phyloP scores from a whole-genome alignment of 2,113 vertebrate species.

The Lophius piscatorius region DNA sequence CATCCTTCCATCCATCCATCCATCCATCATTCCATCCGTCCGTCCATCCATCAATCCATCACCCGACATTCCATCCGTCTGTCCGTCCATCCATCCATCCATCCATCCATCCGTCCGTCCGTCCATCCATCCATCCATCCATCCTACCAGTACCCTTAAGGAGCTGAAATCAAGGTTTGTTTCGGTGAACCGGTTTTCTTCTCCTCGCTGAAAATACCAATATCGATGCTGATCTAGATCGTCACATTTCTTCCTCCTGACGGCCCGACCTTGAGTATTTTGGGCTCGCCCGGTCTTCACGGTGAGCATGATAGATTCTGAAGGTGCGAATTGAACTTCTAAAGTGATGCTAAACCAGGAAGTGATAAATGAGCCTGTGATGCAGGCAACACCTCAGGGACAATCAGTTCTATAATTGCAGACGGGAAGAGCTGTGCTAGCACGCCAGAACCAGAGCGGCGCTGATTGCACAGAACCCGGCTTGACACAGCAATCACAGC shows the following conservation, averaged over 20 bases:
- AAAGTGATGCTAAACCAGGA: slow-evolving; percentile 29
- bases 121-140: no score
- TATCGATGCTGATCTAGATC: slow-evolving; percentile 8
- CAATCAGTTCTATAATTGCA: slow-evolving; percentile 51
- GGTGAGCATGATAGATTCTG: slow-evolving; percentile 41
- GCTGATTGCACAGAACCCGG: slow-evolving; percentile 56
- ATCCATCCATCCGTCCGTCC: no score
- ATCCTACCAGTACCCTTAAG: no score
- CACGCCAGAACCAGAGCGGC: slow-evolving; percentile 53
- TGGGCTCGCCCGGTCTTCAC: slow-evolving; percentile 3
- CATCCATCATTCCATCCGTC: no score
- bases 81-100: no score
- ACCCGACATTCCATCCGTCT: no score
- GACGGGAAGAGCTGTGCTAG: slow-evolving; percentile 35
- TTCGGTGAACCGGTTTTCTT: no score
- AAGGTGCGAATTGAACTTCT: slow-evolving; percentile 66
- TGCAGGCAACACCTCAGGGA: slow-evolving; percentile 51
- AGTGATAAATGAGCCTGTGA: slow-evolving; percentile 48
- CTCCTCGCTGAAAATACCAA: slow-evolving; percentile 5
- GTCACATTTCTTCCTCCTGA: slow-evolving; percentile 2
- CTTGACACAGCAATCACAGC: slow-evolving; percentile 56
- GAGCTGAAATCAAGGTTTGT: no score
- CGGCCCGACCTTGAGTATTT: slow-evolving; percentile 41
- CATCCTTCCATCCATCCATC: no score
- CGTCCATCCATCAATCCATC: no score